Evolutionary conservation across 2,797 vertebrate genomes (phyloP), one percentile per base, ranked within the genome.

Genomic region (Gambelia wislizenii): DNA sequence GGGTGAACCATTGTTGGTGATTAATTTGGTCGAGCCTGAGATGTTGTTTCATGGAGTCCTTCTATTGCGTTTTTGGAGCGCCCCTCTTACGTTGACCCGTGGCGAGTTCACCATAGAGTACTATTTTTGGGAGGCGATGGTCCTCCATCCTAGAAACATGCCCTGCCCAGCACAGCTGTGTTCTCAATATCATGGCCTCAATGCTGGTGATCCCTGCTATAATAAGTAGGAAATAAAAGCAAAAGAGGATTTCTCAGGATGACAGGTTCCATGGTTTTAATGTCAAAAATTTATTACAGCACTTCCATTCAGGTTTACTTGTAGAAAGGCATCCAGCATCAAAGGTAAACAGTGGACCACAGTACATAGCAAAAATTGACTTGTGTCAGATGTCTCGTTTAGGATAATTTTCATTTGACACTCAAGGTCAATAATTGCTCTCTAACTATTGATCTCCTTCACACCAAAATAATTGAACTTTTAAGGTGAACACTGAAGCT

Each of bases 321-420:
- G 64, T 52, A 61, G 22, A 83, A 52, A 93, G 42, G 85, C 87
- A 59, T 89, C 93, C 91, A 93, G 89, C 91, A 92, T 86, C 52
- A 80, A 91, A 87, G n/a, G 70, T 91, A 49, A 83, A 86, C 0
- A 91, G 80, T 82, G 93, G 85, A 64, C 93, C 87, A 91, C n/a
- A 44, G 54, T 36, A 94, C 88, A 94, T 91, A 93, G 91, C 91
- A 84, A 25, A 81, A 92, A 92, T 86, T 89, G 88, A 90, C 82
- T 83, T 81, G n/a, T 83, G 91, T 70, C 92, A 95, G 74, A 93
- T 85, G 90, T 92, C 89, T 95, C 70, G 92, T 94, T 91, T 91
- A 77, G 92, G 90, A 90, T 91, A 78, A 92, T 91, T 91, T 91
- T 75, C 82, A 61, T 87, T 94, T 94, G 87, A 89, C 86, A 85